phyloP scores from a whole-genome alignment of 92 coral and sea anemone genomes.

The Heteractis magnifica region DNA sequence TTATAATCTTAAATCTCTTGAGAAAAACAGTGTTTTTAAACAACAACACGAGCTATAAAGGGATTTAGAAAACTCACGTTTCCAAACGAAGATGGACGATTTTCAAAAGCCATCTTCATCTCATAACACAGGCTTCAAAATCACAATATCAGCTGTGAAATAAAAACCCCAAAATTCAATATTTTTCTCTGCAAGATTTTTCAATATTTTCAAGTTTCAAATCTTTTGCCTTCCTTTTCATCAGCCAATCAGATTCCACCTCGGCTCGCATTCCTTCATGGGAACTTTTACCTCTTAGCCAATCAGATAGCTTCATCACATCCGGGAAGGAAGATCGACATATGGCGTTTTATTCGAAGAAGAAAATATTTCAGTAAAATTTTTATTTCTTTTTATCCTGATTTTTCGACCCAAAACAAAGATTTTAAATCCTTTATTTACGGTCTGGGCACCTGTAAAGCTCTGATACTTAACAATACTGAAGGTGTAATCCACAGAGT shows the following conservation, averaged over 20 bases:
- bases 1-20: too few relatives aligned
- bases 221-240: conserved; percentile 24
- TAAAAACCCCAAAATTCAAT: neutral
- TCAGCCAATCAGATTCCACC: conserved; percentile 60
- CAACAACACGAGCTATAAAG: neutral
- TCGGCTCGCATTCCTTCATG: conserved; percentile 39
- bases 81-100: conserved; percentile 55
- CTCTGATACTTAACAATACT: neutral
- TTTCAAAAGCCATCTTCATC: conserved; percentile 9
- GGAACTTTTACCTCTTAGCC: conserved; percentile 43
- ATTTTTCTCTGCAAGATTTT: neutral
- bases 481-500: neutral
- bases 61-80: conserved; percentile 43
- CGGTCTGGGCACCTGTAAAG: neutral
- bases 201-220: conserved; percentile 40
- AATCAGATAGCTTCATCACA: conserved; percentile 40
- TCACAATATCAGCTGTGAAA: too few relatives aligned
- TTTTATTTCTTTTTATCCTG: neutral
- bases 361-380: neutral
- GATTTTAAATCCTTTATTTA: neutral
- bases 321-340: conserved; percentile 60
- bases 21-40: neutral
- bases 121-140: neutral
- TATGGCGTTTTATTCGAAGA: conserved; percentile 93
- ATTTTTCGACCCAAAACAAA: neutral